Evolutionary conservation across 2,888 invertebrate species (phyloP).

Genomic region (Caenorhabditis sp.): DNA sequence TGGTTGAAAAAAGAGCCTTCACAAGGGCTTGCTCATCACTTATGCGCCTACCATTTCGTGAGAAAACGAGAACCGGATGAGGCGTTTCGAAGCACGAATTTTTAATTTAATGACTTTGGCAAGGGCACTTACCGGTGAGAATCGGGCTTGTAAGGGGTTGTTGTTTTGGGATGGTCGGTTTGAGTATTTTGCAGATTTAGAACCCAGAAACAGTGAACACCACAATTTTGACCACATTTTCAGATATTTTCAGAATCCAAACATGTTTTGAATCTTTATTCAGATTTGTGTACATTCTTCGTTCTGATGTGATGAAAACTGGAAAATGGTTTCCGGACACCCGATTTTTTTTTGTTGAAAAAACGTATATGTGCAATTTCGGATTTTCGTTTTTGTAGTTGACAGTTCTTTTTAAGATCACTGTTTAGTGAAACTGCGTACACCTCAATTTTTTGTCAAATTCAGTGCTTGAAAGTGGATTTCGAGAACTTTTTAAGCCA

Average conservation of each 20-base stretch:
- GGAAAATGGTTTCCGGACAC: no score
- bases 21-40: conserved; percentile 52
- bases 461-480: no score
- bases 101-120: conserved; percentile 31
- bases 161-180: conserved; percentile 7
- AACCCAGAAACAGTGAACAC: conserved; percentile 29
- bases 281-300: no score
- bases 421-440: no score
- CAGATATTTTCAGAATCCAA: neutral
- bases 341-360: no score
- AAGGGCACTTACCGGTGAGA: conserved; percentile 31
- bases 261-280: no score
- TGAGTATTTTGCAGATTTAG: conserved; percentile 2
- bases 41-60: conserved; percentile 63
- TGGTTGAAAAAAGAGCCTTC: conserved; percentile 26
- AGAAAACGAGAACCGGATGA: conserved; percentile 39
- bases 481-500: no score
- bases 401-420: no score
- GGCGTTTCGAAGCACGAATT: conserved; percentile 27
- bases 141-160: neutral
- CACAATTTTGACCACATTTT: neutral
- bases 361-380: no score
- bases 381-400: no score
- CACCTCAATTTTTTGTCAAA: no score
- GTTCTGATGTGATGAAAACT: no score